phyloP scores from a whole-genome alignment of 1,140 invertebrate genomes.

The Scaptodrosophila lebanonensis region DNA sequence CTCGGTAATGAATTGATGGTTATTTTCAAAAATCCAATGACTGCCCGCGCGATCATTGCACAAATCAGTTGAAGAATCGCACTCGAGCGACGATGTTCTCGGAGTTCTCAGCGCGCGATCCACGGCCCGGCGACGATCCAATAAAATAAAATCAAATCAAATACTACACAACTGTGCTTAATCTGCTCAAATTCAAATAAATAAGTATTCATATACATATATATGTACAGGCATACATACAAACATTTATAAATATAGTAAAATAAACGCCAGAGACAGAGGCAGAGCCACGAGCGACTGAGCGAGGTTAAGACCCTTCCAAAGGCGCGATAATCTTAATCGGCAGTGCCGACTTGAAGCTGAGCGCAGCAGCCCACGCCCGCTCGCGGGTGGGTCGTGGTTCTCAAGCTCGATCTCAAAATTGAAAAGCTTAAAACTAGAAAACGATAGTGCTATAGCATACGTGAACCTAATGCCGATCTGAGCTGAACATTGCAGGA shows the following conservation, averaged over 20 bases:
- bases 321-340: conserved; percentile 64
- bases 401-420: no score
- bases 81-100: conserved; percentile 66
- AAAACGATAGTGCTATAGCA: no score
- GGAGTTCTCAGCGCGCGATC: conserved; percentile 22
- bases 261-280: background rate
- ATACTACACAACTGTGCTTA: conserved; percentile 27
- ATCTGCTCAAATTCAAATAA: conserved; percentile 3
- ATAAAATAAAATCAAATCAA: background rate
- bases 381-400: conserved; percentile 10
- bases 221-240: conserved; percentile 6
- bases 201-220: conserved; percentile 5
- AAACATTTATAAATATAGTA: conserved; percentile 2
- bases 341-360: conserved; percentile 30
- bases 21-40: conserved; percentile 76
- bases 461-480: no score
- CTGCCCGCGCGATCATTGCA: conserved; percentile 71
- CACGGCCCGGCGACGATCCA: background rate
- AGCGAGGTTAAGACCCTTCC: conserved; percentile 61
- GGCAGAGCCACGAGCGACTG: conserved; percentile 20
- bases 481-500: no score
- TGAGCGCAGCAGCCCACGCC: conserved; percentile 6
- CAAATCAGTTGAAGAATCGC: conserved; percentile 75
- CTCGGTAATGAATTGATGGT: conserved; percentile 68
- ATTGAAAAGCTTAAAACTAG: no score